Evolutionary conservation across 2,797 vertebrate genomes (phyloP).

Genomic region (Gadopsis bispinosus): DNA sequence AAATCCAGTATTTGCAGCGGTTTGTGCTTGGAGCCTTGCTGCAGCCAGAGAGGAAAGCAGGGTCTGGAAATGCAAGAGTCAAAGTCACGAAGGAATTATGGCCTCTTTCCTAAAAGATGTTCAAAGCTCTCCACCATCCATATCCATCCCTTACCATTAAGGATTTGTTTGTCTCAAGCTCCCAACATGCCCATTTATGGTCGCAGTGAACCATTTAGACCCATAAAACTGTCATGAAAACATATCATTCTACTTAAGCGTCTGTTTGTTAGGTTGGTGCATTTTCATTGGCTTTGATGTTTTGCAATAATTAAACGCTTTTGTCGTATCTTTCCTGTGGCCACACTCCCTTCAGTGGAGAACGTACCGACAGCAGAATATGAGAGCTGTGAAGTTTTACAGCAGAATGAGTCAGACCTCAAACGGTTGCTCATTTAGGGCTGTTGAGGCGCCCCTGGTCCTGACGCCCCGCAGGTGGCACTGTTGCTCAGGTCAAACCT

Average conservation of each 20-base stretch:
- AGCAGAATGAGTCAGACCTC: slow-evolving; percentile 24
- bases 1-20: not conserved
- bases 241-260: slow-evolving; percentile 12
- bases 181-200: slow-evolving; percentile 70
- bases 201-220: slow-evolving; percentile 38
- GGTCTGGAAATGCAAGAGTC: slow-evolving; percentile 51
- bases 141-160: slow-evolving; percentile 19
- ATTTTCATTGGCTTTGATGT: slow-evolving; percentile 44
- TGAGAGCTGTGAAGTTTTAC: slow-evolving; percentile 11
- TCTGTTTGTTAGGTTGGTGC: slow-evolving; percentile 20
- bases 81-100: slow-evolving; percentile 51
- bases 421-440: slow-evolving; percentile 40
- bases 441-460: not conserved
- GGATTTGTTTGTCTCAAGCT: slow-evolving; percentile 32
- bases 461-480: slow-evolving; percentile 38
- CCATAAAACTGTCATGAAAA: slow-evolving; percentile 67
- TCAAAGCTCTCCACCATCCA: slow-evolving; percentile 35
- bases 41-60: slow-evolving; percentile 40
- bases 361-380: slow-evolving; percentile 1
- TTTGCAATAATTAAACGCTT: slow-evolving; percentile 23
- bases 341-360: not conserved
- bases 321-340: slow-evolving; percentile 8
- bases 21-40: slow-evolving; percentile 1
- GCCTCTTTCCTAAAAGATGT: slow-evolving; percentile 37
- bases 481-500: slow-evolving; percentile 33